Base-by-base conservation (phyloP, 2,797 vertebrate genomes). In the Chiroxiphia lanceolata region DNA sequence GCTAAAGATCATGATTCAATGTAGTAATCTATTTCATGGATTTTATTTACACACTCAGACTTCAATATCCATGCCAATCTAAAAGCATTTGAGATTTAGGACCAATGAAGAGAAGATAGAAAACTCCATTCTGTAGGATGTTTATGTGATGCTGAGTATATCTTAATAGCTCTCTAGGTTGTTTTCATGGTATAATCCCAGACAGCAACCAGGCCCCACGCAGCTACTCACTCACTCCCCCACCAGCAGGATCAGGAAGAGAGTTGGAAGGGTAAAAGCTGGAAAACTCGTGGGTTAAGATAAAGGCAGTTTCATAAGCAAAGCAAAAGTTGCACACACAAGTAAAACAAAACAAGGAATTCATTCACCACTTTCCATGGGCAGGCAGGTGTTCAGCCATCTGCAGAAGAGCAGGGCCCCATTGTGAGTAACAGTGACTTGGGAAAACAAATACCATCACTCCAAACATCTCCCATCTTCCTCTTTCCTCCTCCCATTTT, bases 1-100 rank as follows among this genome's bases (percentile, higher is more conserved):
- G 22, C 11, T 61, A 40, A 83, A 80, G 54, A 65, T 59, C 38
- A 27, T 12, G 40, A 13, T 87, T 74, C 65, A 82, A 17, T 25
- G 6, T 22, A 34, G 40, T 63, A 47, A 76, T 72, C 82, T 47
- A 60, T 64, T 77, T 89, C 53, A 81, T n/a, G 34, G 40, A 40
- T 83, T 82, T 83, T 89, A 64, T 93, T 87, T 83, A 64, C 64
- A 60, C 31, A 5, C 36, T 77, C 47, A 75, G 29, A 61, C n/a
- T 74, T 89, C 45, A 47, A 47, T 60, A 48, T 60, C 50, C 27
- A 51, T 3, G 7, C 22, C 27, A 85, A 31, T 60, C 5, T 78
- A 72, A 87, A 92, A 87, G 26, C 33, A 59, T 71, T 89, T 26
- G 44, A 48, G 47, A 77, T 22, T 74, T 50, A 67, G 29, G 8